Evolutionary conservation across 2,888 invertebrate genomes (phyloP), one percentile per base, ranked within the genome.

Genomic region (Dryomyza anilis): DNA sequence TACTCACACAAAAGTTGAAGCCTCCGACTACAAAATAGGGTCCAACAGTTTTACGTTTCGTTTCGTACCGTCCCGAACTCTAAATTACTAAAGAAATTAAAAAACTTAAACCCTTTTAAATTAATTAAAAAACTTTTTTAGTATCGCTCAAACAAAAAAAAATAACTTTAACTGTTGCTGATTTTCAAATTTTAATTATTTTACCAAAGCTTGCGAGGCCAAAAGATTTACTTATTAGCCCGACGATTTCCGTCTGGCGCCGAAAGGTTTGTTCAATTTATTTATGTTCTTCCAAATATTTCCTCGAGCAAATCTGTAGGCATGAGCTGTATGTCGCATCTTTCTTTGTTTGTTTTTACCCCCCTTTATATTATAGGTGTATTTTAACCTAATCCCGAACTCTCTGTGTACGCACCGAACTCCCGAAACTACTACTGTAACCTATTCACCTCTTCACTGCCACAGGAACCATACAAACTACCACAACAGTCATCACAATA

Each of bases 161-260:
- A n/a, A n/a, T n/a, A n/a, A n/a, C n/a, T n/a, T n/a, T n/a, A n/a
- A n/a, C n/a, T n/a, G n/a, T n/a, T n/a, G n/a, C n/a, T n/a, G n/a
- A n/a, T n/a, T n/a, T n/a, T n/a, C n/a, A n/a, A n/a, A n/a, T n/a
- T n/a, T n/a, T n/a, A n/a, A n/a, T n/a, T n/a, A n/a, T n/a, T 64
- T 57, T 62, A 69, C 55, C 62, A 68, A 74, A 76, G 76, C 72
- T 74, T 75, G 69, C 74, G 75, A 69, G 76, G 76, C 71, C 76
- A 76, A 74, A 76, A 76, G 70, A 76, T 76, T 65, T 76, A 76
- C 68, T 73, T 76, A 71, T 74, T 76, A 72, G 74, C 76, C 69
- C 71, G 75, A 70, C 73, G 76, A 67, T 75, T 75, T 74, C 76
- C 76, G 70, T 74, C 74, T 65, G 73, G 72, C 73, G 72, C 73